phyloP scores from a whole-genome alignment of 1,140 invertebrate species.

The Psilanteris sp. region DNA sequence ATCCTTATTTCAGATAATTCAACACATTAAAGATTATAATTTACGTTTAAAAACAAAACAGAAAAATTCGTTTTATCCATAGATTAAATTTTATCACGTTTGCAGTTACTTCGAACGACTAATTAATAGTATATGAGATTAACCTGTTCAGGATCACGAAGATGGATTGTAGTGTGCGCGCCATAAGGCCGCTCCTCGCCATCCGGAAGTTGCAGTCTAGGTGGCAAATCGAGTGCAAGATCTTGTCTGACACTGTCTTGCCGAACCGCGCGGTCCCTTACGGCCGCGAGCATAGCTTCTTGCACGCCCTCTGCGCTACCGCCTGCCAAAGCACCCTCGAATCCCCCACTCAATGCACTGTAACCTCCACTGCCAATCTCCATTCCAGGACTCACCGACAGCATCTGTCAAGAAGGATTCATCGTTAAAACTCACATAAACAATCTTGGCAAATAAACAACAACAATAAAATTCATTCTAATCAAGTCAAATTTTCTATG shows the following conservation, averaged over 20 bases:
- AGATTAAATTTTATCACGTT: no score
- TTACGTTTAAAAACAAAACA: no score
- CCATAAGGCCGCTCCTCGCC: slow-evolving; percentile 85
- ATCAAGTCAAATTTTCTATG: no score
- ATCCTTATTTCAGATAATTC: no score
- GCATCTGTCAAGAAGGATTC: slow-evolving; percentile 78
- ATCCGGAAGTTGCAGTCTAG: slow-evolving; percentile 85
- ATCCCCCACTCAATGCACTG: slow-evolving; percentile 79
- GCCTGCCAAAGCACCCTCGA: slow-evolving; percentile 72
- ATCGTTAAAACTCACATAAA: background rate
- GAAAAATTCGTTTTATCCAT: no score
- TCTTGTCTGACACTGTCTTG: slow-evolving; percentile 83
- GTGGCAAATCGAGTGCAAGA: slow-evolving; percentile 84
- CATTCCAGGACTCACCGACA: slow-evolving; percentile 82
- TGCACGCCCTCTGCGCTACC: slow-evolving; percentile 66
- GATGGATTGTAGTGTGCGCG: slow-evolving; percentile 82
- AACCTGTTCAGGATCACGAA: slow-evolving; percentile 84
- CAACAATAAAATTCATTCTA: no score
- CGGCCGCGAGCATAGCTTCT: slow-evolving; percentile 78
- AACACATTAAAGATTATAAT: no score
- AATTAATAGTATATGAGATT: slow-evolving; percentile 29
- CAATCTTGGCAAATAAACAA: no score
- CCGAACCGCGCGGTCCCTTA: slow-evolving; percentile 81
- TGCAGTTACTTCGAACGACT: background rate
- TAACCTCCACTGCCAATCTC: slow-evolving; percentile 82